Base-by-base conservation (phyloP, 2,888 invertebrate species). In the Lobophora halterata region DNA sequence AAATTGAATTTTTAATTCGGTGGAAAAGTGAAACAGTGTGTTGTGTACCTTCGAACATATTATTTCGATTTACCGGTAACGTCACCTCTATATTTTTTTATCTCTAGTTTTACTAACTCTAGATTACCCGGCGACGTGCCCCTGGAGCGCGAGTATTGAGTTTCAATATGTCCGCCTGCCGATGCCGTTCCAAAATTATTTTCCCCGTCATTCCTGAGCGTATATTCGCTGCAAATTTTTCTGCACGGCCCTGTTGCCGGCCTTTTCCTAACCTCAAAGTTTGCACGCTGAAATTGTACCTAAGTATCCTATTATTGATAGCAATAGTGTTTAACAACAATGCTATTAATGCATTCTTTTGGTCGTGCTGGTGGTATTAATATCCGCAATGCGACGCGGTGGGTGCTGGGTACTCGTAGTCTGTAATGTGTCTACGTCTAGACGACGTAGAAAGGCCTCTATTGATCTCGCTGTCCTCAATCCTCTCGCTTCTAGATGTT, bases 121-220 rank as follows among this genome's bases (percentile, higher is more conserved):
- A 51, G 62, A 53, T 62, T 55, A 57, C 59, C 58, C 53, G 59
- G 58, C 60, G 55, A 41, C 51, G 60, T 60, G 61, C 61, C 61
- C 67, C 74, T 79, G 79, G 78, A 79, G 64, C 64, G 66, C 52
- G 65, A 65, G 82, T 80, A 73, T 86, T 74, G 72, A 77, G 76
- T 86, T 86, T 71, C 85, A 86, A 76, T 64, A 79, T 79, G 80
- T 81, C 81, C 65, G 81, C 79, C 74, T 65, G 69, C 26, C 8
- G n/a, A n/a, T n/a, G 9, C 55, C 65, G 76, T 71, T 79, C 76
- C 78, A 77, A 78, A 77, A 76, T 67, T 65, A 68, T 71, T 70
- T 69, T 66, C 54, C 55, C 58, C 67, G 71, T 73, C 73, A 69
- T 67, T 68, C 60, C 56, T 58, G 53, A 62, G 62, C 62, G 37